Percentiles rank a stretch among this genome's conserved stretches.
These are phyloP conservation scores for Drosophila lowei DNA, from an alignment of 1,140 invertebrate species.

Conservation along the genomic window DNA sequence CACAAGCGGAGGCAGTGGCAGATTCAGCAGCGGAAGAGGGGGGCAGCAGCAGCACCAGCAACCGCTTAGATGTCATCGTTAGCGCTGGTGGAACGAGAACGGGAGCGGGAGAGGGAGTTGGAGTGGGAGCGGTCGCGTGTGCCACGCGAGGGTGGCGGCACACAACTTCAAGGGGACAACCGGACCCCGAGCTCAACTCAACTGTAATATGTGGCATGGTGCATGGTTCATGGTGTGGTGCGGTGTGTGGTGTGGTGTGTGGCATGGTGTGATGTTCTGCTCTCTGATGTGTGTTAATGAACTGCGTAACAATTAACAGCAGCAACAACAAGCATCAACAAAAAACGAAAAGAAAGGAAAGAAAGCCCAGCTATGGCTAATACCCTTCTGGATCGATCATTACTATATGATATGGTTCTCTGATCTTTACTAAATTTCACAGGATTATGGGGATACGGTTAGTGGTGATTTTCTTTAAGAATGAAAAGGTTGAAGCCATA, in stretches of 20 bases:
- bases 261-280: constrained; percentile 22
- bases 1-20: constrained; percentile 10
- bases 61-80: constrained; percentile 79
- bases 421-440: too few relatives aligned
- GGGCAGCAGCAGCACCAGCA: constrained; percentile 28
- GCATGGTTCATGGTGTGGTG: too few relatives aligned
- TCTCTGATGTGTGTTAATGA: constrained; percentile 72
- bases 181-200: background rate
- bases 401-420: too few relatives aligned
- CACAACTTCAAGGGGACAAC: constrained; percentile 4
- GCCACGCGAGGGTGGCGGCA: constrained; percentile 74
- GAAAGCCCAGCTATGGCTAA: background rate
- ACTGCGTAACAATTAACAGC: constrained; percentile 75
- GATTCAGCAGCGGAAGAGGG: constrained; percentile 1
- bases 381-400: background rate
- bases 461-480: too few relatives aligned
- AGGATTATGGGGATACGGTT: too few relatives aligned
- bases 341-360: constrained; percentile 1
- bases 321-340: constrained; percentile 49
- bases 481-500: too few relatives aligned
- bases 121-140: constrained; percentile 63
- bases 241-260: background rate
- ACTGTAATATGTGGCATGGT: constrained; percentile 11
- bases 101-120: constrained; percentile 8
- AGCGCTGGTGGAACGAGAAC: constrained; percentile 41